phyloP scores from a whole-genome alignment of 1,140 invertebrate species.

The Pseudomyrmex cubaensis region DNA sequence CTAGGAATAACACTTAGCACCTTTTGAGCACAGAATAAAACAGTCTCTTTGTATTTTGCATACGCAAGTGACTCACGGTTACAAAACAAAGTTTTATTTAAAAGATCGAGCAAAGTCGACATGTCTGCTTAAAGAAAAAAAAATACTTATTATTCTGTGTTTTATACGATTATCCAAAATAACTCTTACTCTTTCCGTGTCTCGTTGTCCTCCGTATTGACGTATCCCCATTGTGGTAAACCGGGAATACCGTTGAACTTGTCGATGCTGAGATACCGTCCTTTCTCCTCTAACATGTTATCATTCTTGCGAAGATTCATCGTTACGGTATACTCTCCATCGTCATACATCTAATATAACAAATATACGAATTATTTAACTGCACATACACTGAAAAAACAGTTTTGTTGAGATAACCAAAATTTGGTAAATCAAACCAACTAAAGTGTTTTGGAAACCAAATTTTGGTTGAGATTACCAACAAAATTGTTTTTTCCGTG shows the following conservation, averaged over 20 bases:
- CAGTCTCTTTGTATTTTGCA: not conserved
- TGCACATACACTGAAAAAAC: no score
- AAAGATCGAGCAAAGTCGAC: not conserved
- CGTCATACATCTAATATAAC: slow-evolving; percentile 86
- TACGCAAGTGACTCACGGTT: not conserved
- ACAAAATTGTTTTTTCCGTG: no score
- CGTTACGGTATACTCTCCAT: slow-evolving; percentile 86
- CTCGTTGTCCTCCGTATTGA: slow-evolving; percentile 76
- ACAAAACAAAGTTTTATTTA: not conserved
- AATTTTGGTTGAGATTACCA: no score
- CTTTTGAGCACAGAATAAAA: not conserved
- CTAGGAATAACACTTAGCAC: slow-evolving; percentile 16
- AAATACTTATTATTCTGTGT: not conserved
- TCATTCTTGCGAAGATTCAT: slow-evolving; percentile 84
- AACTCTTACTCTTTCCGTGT: slow-evolving; percentile 76
- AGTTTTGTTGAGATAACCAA: no score
- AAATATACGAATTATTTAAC: not conserved
- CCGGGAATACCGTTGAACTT: slow-evolving; percentile 87
- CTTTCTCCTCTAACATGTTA: slow-evolving; percentile 80
- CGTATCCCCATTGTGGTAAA: slow-evolving; percentile 87
- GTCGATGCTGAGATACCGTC: slow-evolving; percentile 85
- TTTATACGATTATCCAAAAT: not conserved
- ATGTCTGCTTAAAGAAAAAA: not conserved
- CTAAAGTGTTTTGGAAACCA: no score
- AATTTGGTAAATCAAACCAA: no score